Evolutionary conservation across 2,797 vertebrate species (phyloP), one percentile per base, ranked within the genome.

Genomic region (Gymnodraco acuticeps): DNA sequence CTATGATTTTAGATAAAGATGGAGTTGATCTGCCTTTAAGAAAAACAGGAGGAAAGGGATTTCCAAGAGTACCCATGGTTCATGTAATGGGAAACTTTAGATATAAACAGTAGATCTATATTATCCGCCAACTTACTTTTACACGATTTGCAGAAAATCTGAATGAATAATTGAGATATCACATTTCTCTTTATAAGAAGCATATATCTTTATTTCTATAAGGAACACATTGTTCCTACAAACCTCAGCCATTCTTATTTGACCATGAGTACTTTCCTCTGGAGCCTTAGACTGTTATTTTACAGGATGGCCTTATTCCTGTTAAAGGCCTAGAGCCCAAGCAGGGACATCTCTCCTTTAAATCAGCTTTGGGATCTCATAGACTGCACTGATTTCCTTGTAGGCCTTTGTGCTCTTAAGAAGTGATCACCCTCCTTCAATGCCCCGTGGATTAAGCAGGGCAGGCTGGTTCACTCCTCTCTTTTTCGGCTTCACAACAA

Each of bases 351-450:
- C 96, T 95, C 95, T 95, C 95, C 95, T 97, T 98, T 97, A 97
- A 98, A 98, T 97, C 97, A 97, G 96, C 96, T 98, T 96, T 97
- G 96, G 94, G 81, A 96, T 90, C 95, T 97, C 96, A 95, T 94
- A 95, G 92, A 92, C 94, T 91, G 93, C 88, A 87, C 95, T 97
- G 97, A 98, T 98, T 98, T 98, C 96, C 96, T 97, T 95, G 96
- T 96, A 97, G 96, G 96, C 96, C 95, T 95, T 95, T 95, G 95
- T 95, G 96, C 96, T 96, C 96, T 96, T 96, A 96, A 96, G 93
- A 97, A 97, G 95, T 97, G 97, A 97, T 98, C 97, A 97, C 96
- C 97, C 96, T 97, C 96, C 95, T 94, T 95, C 95, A 96, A 96
- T 97, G 96, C 96, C 96, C 95, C 89, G 83, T 95, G 97, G 97